Evolutionary conservation across 2,113 vertebrate genomes (phyloP).

Genomic region (Corapipo altera): DNA sequence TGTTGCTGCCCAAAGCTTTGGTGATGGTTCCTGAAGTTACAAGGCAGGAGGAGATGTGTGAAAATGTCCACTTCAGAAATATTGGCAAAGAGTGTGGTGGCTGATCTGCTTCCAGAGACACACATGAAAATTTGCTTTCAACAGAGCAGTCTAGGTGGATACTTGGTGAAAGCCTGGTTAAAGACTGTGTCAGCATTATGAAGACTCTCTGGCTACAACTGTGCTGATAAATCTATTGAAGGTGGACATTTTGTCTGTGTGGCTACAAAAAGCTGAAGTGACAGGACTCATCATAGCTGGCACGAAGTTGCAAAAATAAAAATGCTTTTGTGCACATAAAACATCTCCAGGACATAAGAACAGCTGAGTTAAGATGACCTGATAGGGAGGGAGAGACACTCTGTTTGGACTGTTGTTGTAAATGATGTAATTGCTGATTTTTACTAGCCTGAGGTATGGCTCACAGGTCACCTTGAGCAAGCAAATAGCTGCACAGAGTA

Average conservation of each 20-base stretch:
- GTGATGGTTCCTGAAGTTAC: background rate
- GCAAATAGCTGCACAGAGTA: background rate
- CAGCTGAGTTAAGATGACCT: constrained; percentile 9
- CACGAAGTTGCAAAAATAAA: background rate
- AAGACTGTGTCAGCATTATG: background rate
- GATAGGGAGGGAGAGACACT: background rate
- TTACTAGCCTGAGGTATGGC: background rate
- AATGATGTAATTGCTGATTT: constrained; percentile 18
- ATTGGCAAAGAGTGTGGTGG: background rate
- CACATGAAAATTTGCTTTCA: background rate
- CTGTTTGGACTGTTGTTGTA: background rate
- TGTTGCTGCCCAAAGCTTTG: background rate
- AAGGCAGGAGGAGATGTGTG: background rate
- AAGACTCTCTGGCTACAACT: background rate
- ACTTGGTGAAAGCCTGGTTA: background rate
- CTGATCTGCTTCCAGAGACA: background rate
- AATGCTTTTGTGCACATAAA: background rate
- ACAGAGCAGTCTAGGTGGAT: background rate
- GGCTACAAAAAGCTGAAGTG: background rate
- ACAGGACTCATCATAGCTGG: background rate
- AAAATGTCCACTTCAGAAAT: background rate
- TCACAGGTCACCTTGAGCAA: constrained; percentile 27
- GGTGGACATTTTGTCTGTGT: background rate
- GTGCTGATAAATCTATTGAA: background rate
- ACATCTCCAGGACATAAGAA: background rate